Conservation (phyloP, 2,888 invertebrate species). For the Nemotelus nigrinus region DNA sequence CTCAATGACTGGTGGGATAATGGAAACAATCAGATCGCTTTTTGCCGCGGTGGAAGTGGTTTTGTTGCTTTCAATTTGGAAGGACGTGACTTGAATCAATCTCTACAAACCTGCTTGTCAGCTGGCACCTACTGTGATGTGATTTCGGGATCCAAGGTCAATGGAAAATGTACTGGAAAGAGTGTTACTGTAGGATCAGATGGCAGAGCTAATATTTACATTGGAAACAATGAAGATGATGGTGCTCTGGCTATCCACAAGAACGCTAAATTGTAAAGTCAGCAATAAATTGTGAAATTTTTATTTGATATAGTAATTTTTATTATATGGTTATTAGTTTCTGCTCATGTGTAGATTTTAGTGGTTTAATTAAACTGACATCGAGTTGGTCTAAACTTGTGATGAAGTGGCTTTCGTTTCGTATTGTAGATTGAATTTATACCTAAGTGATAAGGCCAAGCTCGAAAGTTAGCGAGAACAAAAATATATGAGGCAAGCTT, state of each 20-base stretch:
- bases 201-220: slow-evolving; percentile 69
- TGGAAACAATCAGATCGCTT: slow-evolving; percentile 83
- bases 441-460: too few relatives aligned
- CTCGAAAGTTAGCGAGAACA: too few relatives aligned
- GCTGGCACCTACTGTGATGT: slow-evolving; percentile 86
- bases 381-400: too few relatives aligned
- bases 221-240: slow-evolving; percentile 69
- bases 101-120: slow-evolving; percentile 74
- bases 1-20: slow-evolving; percentile 84
- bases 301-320: not conserved
- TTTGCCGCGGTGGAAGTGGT: slow-evolving; percentile 78
- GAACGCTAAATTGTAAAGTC: slow-evolving; percentile 58
- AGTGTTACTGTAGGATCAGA: slow-evolving; percentile 69
- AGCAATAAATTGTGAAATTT: slow-evolving; percentile 8
- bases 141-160: slow-evolving; percentile 74
- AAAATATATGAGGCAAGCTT: too few relatives aligned
- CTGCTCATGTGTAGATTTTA: too few relatives aligned
- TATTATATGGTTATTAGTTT: too few relatives aligned
- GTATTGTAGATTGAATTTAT: too few relatives aligned
- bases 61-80: slow-evolving; percentile 83
- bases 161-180: slow-evolving; percentile 74
- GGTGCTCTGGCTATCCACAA: slow-evolving; percentile 79
- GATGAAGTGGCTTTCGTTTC: too few relatives aligned
- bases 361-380: too few relatives aligned
- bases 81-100: slow-evolving; percentile 69